Conservation (phyloP, 2,888 invertebrate genomes). For the Choreutis nemorana region DNA sequence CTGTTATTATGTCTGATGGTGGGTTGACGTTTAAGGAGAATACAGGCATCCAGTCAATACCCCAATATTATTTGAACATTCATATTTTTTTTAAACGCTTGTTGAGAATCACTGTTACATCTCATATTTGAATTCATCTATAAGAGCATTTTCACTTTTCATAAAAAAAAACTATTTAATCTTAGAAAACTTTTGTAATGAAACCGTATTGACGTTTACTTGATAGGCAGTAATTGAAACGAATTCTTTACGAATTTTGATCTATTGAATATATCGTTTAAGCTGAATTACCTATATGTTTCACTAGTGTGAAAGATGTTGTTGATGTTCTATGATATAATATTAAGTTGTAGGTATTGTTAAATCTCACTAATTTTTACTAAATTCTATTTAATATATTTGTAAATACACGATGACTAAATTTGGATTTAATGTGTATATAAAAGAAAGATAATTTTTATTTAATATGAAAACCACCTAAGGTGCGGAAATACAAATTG, state of each 20-base stretch:
- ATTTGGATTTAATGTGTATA: conserved; percentile 66
- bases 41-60: too few relatives aligned
- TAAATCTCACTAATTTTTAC: conserved; percentile 67
- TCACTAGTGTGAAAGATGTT: conserved; percentile 59
- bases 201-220: conserved; percentile 36
- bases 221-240: conserved; percentile 33
- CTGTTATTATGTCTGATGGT: too few relatives aligned
- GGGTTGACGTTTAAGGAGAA: too few relatives aligned
- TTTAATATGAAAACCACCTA: conserved; percentile 59
- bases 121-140: too few relatives aligned
- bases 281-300: conserved; percentile 46
- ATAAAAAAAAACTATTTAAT: too few relatives aligned
- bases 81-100: too few relatives aligned
- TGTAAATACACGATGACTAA: conserved; percentile 67
- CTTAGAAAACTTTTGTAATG: conserved; percentile 19
- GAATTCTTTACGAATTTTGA: conserved; percentile 43
- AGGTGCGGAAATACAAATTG: conserved; percentile 64
- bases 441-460: conserved; percentile 59
- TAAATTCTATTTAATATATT: conserved; percentile 68
- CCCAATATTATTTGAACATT: too few relatives aligned
- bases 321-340: conserved; percentile 62
- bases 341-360: conserved; percentile 56
- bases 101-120: too few relatives aligned
- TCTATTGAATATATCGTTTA: conserved; percentile 33
- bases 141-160: too few relatives aligned